Conservation (phyloP, 2,888 invertebrate genomes). For the Ochropleura leucogaster region DNA sequence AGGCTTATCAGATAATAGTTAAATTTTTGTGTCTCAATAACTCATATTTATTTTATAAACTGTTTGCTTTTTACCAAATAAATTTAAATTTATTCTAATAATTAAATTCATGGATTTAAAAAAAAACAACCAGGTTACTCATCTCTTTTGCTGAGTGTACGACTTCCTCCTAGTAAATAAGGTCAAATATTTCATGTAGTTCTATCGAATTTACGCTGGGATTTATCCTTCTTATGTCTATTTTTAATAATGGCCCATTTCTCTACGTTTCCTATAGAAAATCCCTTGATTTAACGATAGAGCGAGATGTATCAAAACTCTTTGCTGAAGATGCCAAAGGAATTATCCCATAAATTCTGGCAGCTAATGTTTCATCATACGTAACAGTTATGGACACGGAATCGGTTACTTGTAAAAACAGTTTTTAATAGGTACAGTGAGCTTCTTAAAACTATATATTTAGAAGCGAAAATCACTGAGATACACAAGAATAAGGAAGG, state of each 20-base stretch:
- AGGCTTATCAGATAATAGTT: no score
- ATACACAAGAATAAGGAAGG: no score
- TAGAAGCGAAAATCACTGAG: no score
- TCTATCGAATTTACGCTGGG: constrained; percentile 5
- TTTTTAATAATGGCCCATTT: constrained; percentile 71
- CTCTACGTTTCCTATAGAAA: constrained; percentile 68
- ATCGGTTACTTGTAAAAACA: constrained; percentile 55
- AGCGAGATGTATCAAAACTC: constrained; percentile 66
- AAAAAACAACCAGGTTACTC: no score
- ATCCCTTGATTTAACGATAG: constrained; percentile 73
- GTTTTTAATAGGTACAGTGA: constrained; percentile 39
- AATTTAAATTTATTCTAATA: no score
- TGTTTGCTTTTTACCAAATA: no score
- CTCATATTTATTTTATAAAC: no score
- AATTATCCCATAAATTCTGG: constrained; percentile 69
- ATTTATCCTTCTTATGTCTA: constrained; percentile 50
- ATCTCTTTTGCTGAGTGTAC: neutral
- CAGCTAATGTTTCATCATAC: constrained; percentile 66
- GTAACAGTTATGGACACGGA: constrained; percentile 55
- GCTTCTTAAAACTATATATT: constrained; percentile 29
- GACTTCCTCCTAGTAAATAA: constrained; percentile 8
- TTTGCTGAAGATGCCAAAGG: constrained; percentile 70
- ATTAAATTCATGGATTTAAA: no score
- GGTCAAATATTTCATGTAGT: neutral
- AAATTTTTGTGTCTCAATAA: no score